Evolutionary conservation across 1,140 invertebrate genomes (phyloP), one percentile per base, ranked within the genome.

Genomic region (Drosophila hydei): DNA sequence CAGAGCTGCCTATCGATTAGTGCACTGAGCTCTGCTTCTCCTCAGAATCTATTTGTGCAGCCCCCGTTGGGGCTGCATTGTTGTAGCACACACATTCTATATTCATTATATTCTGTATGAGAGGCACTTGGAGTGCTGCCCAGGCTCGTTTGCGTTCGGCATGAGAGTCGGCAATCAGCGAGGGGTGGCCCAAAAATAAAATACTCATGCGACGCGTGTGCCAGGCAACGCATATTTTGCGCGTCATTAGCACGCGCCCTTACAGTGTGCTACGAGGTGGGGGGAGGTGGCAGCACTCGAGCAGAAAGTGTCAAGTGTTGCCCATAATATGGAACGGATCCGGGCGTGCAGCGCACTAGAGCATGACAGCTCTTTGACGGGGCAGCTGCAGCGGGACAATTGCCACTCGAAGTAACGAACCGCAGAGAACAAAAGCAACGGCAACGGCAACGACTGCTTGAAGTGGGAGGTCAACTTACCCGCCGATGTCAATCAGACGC

Each of bases 401-500:
- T 88, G 83, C 83, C 83, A 88, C 83, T 88, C 75, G 84, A 88
- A 79, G 78, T 89, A 88, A 88, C 83, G 84, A 88, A 79, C 75
- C 75, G 61, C 70, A 87, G 51, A 67, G 55, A 76, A 88, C 78
- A 88, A 88, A 79, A 56, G 73, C 67, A 64, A 67, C 21, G 11
- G 9, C 25, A 27, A 23, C 2, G 21, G 7, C 30, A 33, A 42
- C 7, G n/a, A 3, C 5, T n/a, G 38, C 12, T 40, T 38, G 7
- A 16, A 16, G 38, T 42, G 52, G 14, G 12, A 12, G 30, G 21
- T 59, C 59, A 55, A 85, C 80, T 87, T 61, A 87, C 81, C 81
- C 83, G 77, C 91, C 92, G 74, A 93, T 94, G 84, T 94, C 93
- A 64, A 92, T 92, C 63, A 94, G 90, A 27, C 93, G 91, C 50